Conservation (phyloP, 2,888 invertebrate genomes). For the Aleiodes testaceus region DNA sequence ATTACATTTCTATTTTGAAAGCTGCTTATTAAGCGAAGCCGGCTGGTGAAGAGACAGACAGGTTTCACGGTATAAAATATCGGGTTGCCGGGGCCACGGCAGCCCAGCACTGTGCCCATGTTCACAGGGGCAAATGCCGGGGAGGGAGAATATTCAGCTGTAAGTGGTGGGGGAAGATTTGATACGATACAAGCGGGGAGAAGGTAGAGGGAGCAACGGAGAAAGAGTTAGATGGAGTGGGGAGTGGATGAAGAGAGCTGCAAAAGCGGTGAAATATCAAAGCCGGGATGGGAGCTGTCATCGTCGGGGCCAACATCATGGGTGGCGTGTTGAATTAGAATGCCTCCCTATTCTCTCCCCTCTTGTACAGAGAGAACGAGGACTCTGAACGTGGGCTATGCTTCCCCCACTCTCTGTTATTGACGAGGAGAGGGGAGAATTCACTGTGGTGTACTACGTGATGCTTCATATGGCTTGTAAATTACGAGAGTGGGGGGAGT, state of each 20-base stretch:
- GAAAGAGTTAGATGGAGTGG: conserved; percentile 30
- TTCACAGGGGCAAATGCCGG: conserved; percentile 40
- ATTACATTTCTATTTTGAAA: conserved; percentile 74
- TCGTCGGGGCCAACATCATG: conserved; percentile 73
- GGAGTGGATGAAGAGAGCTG: conserved; percentile 52
- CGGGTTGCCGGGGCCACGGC: conserved; percentile 65
- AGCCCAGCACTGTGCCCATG: conserved; percentile 52
- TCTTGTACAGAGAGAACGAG: conserved; percentile 73
- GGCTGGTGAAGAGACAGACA: conserved; percentile 69
- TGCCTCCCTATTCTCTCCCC: conserved; percentile 72
- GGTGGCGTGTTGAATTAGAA: conserved; percentile 74
- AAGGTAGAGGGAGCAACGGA: conserved; percentile 43
- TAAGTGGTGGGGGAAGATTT: conserved; percentile 49
- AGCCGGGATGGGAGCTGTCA: conserved; percentile 74
- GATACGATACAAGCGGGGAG: conserved; percentile 43
- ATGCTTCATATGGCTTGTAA: conserved; percentile 65
- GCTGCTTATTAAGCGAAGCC: conserved; percentile 72
- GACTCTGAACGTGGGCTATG: conserved; percentile 72
- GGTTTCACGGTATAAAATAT: conserved; percentile 73
- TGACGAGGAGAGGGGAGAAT: conserved; percentile 51
- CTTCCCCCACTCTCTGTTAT: conserved; percentile 50
- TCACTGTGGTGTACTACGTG: conserved; percentile 31
- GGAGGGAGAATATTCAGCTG: conserved; percentile 41
- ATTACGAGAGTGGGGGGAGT: conserved; percentile 42
- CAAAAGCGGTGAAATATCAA: conserved; percentile 73